Evolutionary conservation across 2,888 invertebrate genomes (phyloP), one percentile per base, ranked within the genome.

Genomic region (Odontocerum albicorne): DNA sequence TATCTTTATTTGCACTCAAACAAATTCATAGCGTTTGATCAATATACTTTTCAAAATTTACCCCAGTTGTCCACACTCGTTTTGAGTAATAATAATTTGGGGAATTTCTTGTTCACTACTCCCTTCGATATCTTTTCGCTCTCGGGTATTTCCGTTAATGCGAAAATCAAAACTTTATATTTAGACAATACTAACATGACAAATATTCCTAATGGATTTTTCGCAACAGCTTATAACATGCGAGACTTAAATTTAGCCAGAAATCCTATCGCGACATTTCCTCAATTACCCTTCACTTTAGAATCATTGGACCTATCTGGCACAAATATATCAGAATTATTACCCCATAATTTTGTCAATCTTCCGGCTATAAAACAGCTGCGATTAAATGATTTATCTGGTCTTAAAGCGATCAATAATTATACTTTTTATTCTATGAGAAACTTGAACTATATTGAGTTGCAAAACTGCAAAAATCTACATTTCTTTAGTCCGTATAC

Each of bases 231-330:
- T 1, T 76, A 74, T 63, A 73, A 78, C 61, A 65, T 83, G 45
- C 68, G 72, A 52, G 67, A 68, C 51, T 64, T 84, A 1, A 67
- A 70, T 1, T 67, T 83, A 45, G 70, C 79, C 0, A 74, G 79
- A 49, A 87, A 87, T 64, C 74, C 76, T 10, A 68, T 86, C 2
- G 68, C 64, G 1, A 69, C 70, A 3, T 67, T 85, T 6, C 85
- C 86, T 17, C 70, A 74, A 22, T 64, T 85, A 47, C 84, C 86
- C 0, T 73, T 71, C 19, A 77, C 77, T 0, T 63, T 86, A 4
- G 73, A 81, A 64, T 76, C 79, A 56, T 68, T 87, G 13, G 86
- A 86, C 66, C 63, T 86, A 10, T 86, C 86, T 0, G 80, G 80
- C 38, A 86, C 84, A 46, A 75, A 79, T 6, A 75, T 86, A 2